Evolutionary conservation across 2,888 invertebrate genomes (phyloP), one percentile per base, ranked within the genome.

Genomic region (Idaea biselata): DNA sequence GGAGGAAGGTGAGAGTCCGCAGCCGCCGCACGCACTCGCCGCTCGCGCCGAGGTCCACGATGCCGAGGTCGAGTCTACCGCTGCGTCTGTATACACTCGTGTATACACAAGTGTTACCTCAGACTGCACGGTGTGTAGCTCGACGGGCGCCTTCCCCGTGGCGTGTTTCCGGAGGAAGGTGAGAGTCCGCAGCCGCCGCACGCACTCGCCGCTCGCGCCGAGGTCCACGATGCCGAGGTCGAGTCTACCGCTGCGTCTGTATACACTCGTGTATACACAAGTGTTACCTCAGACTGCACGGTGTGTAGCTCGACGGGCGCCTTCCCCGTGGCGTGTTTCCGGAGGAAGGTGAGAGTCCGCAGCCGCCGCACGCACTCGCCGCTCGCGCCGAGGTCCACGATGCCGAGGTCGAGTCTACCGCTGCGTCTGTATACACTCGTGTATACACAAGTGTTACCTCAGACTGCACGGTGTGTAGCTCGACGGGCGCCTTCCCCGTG

Each of bases 301-400:
- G 97, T 96, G 87, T 97, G 97, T 73, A 99, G 93, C 86, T 99
- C 98, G 54, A 98, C 98, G 70, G 97, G 97, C 63, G 99, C 98
- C 63, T 95, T 95, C 66, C 98, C 98, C 1, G 98, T 98, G 59
- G 97, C 96, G 90, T 98, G 97, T 66, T 96, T 95, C 0, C 98
- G 95, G 73, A 97, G 92, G 92, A 97, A 99, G 69, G 96, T 95
- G 73, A 96, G 94, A 58, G 97, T 94, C 79, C 96, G 96, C 64
- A 97, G 95, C 71, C 97, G 95, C 55, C 96, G 95, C 59, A 99
- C 98, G 80, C 95, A 95, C 88, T 99, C 99, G n/a, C 97, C 97
- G 18, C 97, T 96, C 25, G 97, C 96, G 58, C 99, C 99, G 79
- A 99, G 93, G 93, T 98, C 98, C 87, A 95, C 87, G 65, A 72